Percentiles rank a stretch among this genome's conserved stretches.
These are phyloP conservation scores for Steromphala cineraria DNA, from an alignment of 2,888 invertebrate genomes.

Conservation along the genomic window DNA sequence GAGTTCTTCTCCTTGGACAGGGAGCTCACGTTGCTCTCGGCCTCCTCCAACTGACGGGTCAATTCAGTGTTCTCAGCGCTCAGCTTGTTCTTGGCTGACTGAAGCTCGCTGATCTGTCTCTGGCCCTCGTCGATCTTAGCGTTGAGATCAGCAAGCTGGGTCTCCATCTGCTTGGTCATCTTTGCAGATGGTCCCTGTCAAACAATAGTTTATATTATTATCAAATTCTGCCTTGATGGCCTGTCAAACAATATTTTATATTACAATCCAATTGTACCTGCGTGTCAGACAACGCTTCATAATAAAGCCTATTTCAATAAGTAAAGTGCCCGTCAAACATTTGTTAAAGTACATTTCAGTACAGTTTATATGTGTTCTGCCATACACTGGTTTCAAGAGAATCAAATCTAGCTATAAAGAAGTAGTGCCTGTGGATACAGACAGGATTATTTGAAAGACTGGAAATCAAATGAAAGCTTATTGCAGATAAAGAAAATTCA, in stretches of 20 bases:
- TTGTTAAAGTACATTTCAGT: too few species aligned
- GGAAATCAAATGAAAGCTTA: too few species aligned
- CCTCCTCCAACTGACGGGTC: conserved; percentile 97
- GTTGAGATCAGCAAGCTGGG: conserved; percentile 95
- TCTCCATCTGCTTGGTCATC: conserved; percentile 97
- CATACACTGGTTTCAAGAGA: too few species aligned
- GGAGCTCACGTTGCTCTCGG: conserved; percentile 96
- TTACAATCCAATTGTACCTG: background rate
- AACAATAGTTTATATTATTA: background rate
- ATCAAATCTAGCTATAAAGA: too few species aligned
- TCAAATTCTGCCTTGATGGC: background rate
- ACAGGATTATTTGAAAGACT: too few species aligned
- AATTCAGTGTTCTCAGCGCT: conserved; percentile 98
- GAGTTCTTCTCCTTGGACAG: conserved; percentile 94
- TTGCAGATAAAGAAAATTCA: too few species aligned
- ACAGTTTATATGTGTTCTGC: too few species aligned
- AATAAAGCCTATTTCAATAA: too few species aligned
- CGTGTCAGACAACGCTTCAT: too few species aligned
- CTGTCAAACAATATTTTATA: too few species aligned
- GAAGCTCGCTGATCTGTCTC: conserved; percentile 96
- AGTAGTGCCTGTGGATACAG: too few species aligned
- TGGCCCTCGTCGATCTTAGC: conserved; percentile 97
- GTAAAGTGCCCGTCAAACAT: too few species aligned
- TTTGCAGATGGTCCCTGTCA: conserved; percentile 96
- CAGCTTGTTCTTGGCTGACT: conserved; percentile 90